Evolutionary conservation across 1,140 invertebrate species (phyloP).

Genomic region (Dryas iulia): DNA sequence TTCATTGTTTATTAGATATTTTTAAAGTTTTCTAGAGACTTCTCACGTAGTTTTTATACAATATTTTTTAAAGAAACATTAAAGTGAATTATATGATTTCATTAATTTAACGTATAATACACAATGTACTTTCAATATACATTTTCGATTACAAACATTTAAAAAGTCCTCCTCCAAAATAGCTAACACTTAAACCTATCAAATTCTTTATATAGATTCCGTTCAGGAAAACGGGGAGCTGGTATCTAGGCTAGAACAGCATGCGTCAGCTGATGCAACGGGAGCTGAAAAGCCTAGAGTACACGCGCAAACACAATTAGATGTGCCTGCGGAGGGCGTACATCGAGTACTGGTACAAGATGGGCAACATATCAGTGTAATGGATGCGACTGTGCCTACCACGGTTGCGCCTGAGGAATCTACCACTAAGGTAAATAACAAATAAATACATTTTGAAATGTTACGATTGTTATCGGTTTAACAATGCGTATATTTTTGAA

Average conservation of each 20-base stretch:
- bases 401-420: conserved; percentile 51
- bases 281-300: conserved; percentile 60
- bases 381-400: conserved; percentile 47
- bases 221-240: conserved; percentile 77
- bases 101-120: too few relatives aligned
- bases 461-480: too few relatives aligned
- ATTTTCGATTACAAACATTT: too few relatives aligned
- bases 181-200: neutral
- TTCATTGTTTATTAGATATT: too few relatives aligned
- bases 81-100: too few relatives aligned
- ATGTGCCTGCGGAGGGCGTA: conserved; percentile 74
- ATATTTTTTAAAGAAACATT: too few relatives aligned
- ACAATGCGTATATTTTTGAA: too few relatives aligned
- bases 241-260: conserved; percentile 73
- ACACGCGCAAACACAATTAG: conserved; percentile 69
- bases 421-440: conserved; percentile 63
- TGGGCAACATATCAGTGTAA: conserved; percentile 52
- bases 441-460: too few relatives aligned
- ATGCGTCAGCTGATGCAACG: conserved; percentile 62
- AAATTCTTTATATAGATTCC: conserved; percentile 46
- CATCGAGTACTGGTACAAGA: conserved; percentile 58
- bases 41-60: too few relatives aligned
- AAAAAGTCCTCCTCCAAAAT: too few relatives aligned
- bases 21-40: too few relatives aligned
- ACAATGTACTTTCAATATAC: too few relatives aligned